A percentile compares a stretch with the other conserved stretches of the same genome.
phyloP scores from a whole-genome alignment of 2,797 vertebrate species.

The Enteromius argenteus region DNA sequence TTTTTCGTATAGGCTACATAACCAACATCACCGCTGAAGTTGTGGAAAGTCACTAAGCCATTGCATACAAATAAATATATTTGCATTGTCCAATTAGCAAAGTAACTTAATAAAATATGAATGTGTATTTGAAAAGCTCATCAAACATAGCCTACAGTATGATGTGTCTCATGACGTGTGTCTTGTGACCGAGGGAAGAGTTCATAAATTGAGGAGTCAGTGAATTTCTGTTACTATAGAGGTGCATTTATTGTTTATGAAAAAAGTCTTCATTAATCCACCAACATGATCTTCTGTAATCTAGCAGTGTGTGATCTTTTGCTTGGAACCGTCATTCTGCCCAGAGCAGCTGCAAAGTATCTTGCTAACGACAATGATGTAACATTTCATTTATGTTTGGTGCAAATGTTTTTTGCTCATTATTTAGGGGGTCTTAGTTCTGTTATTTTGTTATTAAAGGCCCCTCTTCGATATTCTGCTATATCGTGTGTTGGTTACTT shows the following conservation, averaged over 20 bases:
- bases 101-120: neutral
- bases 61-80: neutral
- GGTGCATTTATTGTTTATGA: conserved; percentile 65
- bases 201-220: too few relatives aligned
- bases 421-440: neutral
- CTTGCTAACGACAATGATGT: neutral
- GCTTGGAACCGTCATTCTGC: neutral
- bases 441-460: neutral
- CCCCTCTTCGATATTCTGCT: neutral
- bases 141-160: neutral
- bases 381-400: neutral
- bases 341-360: neutral
- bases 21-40: too few relatives aligned
- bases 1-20: too few relatives aligned
- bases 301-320: conserved; percentile 17
- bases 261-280: conserved; percentile 68
- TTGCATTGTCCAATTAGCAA: neutral
- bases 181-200: too few relatives aligned
- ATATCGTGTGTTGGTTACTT: neutral
- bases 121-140: neutral
- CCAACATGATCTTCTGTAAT: neutral
- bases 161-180: too few relatives aligned
- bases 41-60: too few relatives aligned
- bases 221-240: neutral
- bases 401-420: neutral